These are phyloP conservation scores for Neodiprion lecontei DNA, from an alignment of 1,140 invertebrate species.

Conservation along the genomic window DNA sequence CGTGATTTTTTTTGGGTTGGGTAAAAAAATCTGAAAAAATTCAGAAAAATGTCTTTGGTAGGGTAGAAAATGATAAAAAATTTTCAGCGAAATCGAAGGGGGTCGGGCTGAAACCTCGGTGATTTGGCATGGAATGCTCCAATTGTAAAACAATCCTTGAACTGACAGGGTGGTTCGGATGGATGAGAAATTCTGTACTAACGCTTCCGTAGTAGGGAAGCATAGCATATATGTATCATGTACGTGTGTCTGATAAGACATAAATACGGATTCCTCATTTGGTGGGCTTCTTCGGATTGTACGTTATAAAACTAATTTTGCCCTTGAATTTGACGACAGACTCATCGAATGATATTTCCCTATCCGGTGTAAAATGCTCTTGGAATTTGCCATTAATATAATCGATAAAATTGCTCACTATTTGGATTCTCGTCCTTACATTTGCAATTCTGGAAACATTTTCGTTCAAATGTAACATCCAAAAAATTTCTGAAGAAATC, in stretches of 20 bases:
- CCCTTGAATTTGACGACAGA: constrained; percentile 21
- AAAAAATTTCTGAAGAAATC: constrained; percentile 17
- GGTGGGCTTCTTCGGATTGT: constrained; percentile 18
- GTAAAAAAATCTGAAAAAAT: too few species aligned
- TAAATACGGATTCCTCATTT: constrained; percentile 35
- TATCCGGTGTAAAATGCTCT: constrained; percentile 16
- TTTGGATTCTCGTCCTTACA: constrained; percentile 18
- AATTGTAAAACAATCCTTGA: constrained; percentile 25
- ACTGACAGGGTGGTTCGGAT: constrained; percentile 22
- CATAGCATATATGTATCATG: constrained; percentile 28
- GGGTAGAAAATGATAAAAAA: too few species aligned
- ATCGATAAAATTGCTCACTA: constrained; percentile 18
- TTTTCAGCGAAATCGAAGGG: too few species aligned
- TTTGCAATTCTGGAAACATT: background rate
- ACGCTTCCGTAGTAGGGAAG: constrained; percentile 30
- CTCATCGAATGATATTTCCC: constrained; percentile 19
- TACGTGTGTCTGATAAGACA: constrained; percentile 29
- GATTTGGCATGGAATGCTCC: too few species aligned
- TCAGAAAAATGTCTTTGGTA: too few species aligned
- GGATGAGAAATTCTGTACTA: constrained; percentile 27
- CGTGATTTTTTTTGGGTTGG: too few species aligned
- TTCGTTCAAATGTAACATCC: constrained; percentile 23
- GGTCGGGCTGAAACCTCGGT: too few species aligned
- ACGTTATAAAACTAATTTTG: constrained; percentile 3
- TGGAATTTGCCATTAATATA: constrained; percentile 24